A percentile compares a stretch with the other conserved stretches of the same genome.
phyloP scores from a whole-genome alignment of 2,888 invertebrate species.

The Drosophila silvestris region DNA sequence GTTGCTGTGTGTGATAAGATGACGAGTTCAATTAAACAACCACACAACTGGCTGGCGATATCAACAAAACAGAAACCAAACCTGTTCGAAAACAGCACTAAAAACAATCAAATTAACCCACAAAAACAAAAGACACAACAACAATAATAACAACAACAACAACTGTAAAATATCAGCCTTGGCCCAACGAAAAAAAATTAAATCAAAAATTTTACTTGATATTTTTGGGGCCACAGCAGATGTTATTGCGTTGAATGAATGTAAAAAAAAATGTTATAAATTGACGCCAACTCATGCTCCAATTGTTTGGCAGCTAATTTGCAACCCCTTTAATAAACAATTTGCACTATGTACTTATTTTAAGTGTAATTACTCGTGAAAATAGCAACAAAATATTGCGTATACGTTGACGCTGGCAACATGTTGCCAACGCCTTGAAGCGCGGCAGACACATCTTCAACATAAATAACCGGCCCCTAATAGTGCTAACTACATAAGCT shows the following conservation, averaged over 20 bases:
- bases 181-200: constrained; percentile 41
- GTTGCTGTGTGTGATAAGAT: constrained; percentile 25
- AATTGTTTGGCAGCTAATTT: constrained; percentile 41
- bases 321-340: constrained; percentile 16
- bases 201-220: constrained; percentile 9
- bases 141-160: constrained; percentile 5
- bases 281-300: constrained; percentile 45
- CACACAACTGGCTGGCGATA: constrained; percentile 10
- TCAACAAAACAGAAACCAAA: constrained; percentile 30
- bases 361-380: constrained; percentile 30
- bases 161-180: constrained; percentile 48
- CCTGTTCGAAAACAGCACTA: constrained; percentile 48
- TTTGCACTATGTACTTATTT: constrained; percentile 25
- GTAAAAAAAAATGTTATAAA: constrained; percentile 5
- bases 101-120: constrained; percentile 64
- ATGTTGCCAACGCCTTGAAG: constrained; percentile 38
- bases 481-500: constrained; percentile 6
- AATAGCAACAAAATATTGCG: constrained; percentile 42
- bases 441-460: background rate
- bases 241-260: constrained; percentile 23
- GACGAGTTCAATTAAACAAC: constrained; percentile 25
- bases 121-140: constrained; percentile 31
- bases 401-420: constrained; percentile 58
- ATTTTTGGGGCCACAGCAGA: constrained; percentile 28
- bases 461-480: background rate